Percentiles rank a stretch among this genome's conserved stretches.
Evolutionary conservation across 2,113 vertebrate species (phyloP).

Genomic region (Capreolus pygargus): DNA sequence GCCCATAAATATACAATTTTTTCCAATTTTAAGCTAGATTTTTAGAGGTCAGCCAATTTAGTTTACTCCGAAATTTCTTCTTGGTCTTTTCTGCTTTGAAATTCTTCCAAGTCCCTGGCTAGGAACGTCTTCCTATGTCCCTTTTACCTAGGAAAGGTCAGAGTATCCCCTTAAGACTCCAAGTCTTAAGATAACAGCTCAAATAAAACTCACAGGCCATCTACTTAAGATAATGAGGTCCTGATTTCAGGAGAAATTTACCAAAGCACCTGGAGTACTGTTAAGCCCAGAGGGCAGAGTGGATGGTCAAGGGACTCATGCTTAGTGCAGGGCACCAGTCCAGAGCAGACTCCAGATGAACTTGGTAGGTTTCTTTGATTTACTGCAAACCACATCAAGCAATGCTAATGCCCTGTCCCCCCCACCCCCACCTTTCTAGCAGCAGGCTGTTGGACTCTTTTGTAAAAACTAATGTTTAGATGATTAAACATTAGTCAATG

Average conservation of each 20-base stretch:
- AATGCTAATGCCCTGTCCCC: background rate
- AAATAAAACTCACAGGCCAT: background rate
- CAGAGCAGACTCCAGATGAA: background rate
- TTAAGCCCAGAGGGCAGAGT: background rate
- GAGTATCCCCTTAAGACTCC: background rate
- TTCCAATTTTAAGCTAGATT: background rate
- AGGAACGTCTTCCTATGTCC: background rate
- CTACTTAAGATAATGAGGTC: background rate
- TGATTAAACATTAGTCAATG: background rate
- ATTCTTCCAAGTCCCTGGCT: background rate
- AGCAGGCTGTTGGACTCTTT: background rate
- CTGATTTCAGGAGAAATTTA: background rate
- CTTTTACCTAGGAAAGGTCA: background rate
- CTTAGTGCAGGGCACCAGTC: background rate
- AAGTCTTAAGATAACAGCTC: background rate
- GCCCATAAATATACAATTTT: background rate
- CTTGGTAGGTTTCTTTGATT: background rate
- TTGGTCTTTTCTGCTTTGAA: background rate
- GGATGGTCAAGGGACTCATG: background rate
- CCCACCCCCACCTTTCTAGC: background rate
- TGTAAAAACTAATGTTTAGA: background rate
- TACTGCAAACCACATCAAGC: background rate
- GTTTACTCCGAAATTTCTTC: background rate
- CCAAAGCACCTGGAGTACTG: background rate
- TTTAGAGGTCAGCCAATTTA: background rate